Conservation (phyloP, 2,113 vertebrate genomes). For the Cairina moschata region DNA sequence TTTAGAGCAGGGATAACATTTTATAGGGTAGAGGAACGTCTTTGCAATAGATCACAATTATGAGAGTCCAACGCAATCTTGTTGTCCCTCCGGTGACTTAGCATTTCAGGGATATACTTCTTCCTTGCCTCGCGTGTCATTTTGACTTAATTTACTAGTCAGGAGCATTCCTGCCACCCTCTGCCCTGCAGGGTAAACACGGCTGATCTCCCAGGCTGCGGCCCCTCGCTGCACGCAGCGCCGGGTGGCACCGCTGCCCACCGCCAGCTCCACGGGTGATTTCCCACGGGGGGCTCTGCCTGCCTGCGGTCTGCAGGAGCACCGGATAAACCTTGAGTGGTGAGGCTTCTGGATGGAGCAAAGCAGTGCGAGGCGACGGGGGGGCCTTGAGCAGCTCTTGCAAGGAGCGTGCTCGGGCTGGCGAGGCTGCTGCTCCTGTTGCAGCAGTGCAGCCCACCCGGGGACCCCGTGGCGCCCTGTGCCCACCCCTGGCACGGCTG, state of each 20-base stretch:
- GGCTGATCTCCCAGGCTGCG: fast-evolving
- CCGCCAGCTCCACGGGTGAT: not conserved
- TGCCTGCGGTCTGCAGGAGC: not conserved
- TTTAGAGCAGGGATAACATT: fast-evolving
- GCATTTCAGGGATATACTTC: fast-evolving
- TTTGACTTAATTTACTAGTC: not conserved
- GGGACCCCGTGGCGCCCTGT: fast-evolving
- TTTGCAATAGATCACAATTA: fast-evolving
- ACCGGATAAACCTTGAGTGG: not conserved
- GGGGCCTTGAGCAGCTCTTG: too few relatives aligned
- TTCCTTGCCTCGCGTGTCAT: not conserved
- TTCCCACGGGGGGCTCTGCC: not conserved
- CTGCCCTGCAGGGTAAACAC: not conserved
- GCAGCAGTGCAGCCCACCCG: too few relatives aligned
- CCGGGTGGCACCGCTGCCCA: not conserved
- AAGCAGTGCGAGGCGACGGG: fast-evolving
- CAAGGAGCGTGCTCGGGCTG: too few relatives aligned
- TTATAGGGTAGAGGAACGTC: fast-evolving
- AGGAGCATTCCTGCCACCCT: not conserved
- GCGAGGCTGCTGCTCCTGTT: not conserved
- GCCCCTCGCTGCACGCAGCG: not conserved
- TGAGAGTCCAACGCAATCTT: fast-evolving
- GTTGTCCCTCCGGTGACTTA: not conserved
- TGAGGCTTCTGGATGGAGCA: not conserved
- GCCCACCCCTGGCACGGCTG: not conserved